Evolutionary conservation across 2,888 invertebrate genomes (phyloP).

Genomic region (Synergus itoensis): DNA sequence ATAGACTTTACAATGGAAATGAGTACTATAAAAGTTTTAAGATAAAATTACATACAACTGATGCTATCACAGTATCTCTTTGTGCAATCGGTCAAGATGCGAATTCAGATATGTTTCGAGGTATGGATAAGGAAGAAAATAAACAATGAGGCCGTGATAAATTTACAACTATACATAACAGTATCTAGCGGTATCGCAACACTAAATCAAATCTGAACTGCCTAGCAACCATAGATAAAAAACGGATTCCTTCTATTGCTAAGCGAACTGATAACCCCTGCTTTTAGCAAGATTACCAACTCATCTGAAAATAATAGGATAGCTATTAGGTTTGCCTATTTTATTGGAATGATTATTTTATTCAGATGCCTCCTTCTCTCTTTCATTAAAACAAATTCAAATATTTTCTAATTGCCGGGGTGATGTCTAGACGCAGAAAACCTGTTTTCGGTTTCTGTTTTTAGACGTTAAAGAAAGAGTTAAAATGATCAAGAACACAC

Average conservation of each 20-base stretch:
- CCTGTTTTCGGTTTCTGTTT: constrained; percentile 1
- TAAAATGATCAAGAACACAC: constrained; percentile 39
- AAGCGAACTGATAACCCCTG: constrained; percentile 1
- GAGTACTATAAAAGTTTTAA: too few species aligned
- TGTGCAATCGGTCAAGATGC: constrained; percentile 21
- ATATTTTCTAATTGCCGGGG: background rate
- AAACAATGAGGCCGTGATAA: constrained; percentile 2
- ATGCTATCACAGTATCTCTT: background rate
- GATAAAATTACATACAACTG: too few species aligned
- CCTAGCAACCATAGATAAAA: constrained; percentile 18
- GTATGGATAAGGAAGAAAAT: constrained; percentile 22
- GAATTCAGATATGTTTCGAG: constrained; percentile 33
- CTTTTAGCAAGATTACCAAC: background rate
- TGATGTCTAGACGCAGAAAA: constrained; percentile 27
- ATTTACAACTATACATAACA: background rate
- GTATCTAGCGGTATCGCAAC: background rate
- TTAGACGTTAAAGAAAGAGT: constrained; percentile 6
- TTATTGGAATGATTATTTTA: background rate
- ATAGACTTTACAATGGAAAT: too few species aligned
- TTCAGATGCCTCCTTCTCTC: background rate
- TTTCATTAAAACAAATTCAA: background rate
- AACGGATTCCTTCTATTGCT: constrained; percentile 7
- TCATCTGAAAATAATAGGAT: background rate
- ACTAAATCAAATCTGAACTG: constrained; percentile 28
- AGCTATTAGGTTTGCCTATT: background rate